phyloP scores from a whole-genome alignment of 2,797 vertebrate genomes.

The Rhyacichthys aspro region DNA sequence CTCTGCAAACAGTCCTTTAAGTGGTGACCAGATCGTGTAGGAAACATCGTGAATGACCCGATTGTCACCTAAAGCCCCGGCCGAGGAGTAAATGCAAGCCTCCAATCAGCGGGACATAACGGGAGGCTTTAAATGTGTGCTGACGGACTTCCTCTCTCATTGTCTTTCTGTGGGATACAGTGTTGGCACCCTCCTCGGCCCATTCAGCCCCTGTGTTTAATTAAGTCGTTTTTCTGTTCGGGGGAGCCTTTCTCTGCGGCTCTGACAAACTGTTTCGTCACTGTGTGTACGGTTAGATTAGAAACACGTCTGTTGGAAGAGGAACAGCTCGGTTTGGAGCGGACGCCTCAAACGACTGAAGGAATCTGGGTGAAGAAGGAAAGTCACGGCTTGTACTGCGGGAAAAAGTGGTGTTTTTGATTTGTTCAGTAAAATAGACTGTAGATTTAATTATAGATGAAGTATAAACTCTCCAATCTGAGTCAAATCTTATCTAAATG shows the following conservation, averaged over 20 bases:
- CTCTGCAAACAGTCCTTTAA: conserved; percentile 11
- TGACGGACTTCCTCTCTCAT: conserved; percentile 52
- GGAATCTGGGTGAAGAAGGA: conserved; percentile 21
- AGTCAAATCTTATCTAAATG: too few relatives aligned
- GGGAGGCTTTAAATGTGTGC: conserved; percentile 22
- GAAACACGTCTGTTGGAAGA: conserved; percentile 45
- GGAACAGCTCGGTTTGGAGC: conserved; percentile 21
- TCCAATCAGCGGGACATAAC: conserved; percentile 13
- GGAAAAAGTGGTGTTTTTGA: too few relatives aligned
- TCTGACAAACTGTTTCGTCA: conserved; percentile 57
- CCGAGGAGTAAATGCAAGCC: conserved; percentile 1
- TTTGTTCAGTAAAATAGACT: too few relatives aligned
- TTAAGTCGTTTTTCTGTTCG: conserved; percentile 60
- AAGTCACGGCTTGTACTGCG: not conserved
- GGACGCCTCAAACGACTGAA: conserved; percentile 6
- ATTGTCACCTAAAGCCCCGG: not conserved
- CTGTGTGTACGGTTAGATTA: conserved; percentile 56
- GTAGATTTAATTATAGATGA: too few relatives aligned
- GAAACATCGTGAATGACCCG: not conserved
- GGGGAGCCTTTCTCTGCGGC: conserved; percentile 42
- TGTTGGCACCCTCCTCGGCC: conserved; percentile 35
- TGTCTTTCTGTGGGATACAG: conserved; percentile 54
- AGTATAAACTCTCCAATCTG: too few relatives aligned
- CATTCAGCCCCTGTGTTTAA: conserved; percentile 56
- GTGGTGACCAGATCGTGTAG: not conserved